phyloP scores from a whole-genome alignment of 2,888 invertebrate species.

The Xestia sexstrigata region DNA sequence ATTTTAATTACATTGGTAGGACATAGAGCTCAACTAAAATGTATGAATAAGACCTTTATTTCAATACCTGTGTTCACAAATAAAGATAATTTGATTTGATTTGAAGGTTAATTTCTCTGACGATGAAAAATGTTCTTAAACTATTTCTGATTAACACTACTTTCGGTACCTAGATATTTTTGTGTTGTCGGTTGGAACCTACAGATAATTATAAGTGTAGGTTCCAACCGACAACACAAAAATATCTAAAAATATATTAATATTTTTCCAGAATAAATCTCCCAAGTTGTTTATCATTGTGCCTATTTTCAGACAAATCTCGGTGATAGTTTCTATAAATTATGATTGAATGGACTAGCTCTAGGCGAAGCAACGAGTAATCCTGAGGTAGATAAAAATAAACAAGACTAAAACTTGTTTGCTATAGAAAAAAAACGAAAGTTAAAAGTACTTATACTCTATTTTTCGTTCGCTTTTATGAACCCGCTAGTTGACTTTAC shows the following conservation, averaged over 20 bases:
- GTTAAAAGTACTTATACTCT: not conserved
- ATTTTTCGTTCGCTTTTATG: not conserved
- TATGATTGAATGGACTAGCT: slow-evolving; percentile 49
- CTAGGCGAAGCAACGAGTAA: slow-evolving; percentile 3
- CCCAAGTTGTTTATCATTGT: slow-evolving; percentile 37
- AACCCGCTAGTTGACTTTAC: not conserved
- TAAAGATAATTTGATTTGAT: too few relatives aligned
- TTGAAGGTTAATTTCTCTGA: too few relatives aligned
- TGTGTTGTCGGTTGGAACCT: not conserved
- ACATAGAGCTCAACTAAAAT: too few relatives aligned
- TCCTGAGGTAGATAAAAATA: slow-evolving; percentile 12
- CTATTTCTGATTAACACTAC: not conserved
- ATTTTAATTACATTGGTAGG: too few relatives aligned
- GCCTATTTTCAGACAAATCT: slow-evolving; percentile 23
- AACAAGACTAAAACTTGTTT: slow-evolving; percentile 30
- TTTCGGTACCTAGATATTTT: not conserved
- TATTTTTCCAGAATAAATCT: slow-evolving; percentile 11
- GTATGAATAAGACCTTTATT: too few relatives aligned
- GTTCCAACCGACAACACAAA: too few relatives aligned
- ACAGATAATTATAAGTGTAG: too few relatives aligned
- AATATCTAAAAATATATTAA: too few relatives aligned
- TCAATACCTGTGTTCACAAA: too few relatives aligned
- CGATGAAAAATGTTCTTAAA: not conserved
- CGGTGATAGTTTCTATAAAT: slow-evolving; percentile 36
- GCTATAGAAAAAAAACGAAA: not conserved